Percentiles rank a stretch among this genome's conserved stretches.
Conservation (phyloP, 2,113 vertebrate species). For the Nanger granti region DNA sequence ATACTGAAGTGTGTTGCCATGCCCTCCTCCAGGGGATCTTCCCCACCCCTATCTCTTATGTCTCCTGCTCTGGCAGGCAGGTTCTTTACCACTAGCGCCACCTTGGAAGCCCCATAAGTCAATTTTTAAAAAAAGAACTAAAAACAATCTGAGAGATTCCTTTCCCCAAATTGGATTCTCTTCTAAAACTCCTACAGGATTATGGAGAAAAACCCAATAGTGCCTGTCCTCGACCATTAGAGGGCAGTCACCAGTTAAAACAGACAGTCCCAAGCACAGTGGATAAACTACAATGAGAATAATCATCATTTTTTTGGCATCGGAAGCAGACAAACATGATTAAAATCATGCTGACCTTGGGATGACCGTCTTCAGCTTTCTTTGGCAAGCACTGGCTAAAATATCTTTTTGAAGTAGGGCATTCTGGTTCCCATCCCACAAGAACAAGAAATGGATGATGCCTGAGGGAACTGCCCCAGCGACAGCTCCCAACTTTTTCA, state of each 20-base stretch:
- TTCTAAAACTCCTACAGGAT: background rate
- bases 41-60: background rate
- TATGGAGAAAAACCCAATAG: background rate
- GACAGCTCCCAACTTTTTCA: background rate
- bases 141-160: background rate
- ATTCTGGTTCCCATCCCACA: conserved; percentile 1
- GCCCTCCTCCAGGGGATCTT: background rate
- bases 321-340: background rate
- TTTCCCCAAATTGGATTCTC: background rate
- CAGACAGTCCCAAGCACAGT: background rate
- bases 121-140: background rate
- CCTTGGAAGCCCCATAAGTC: background rate
- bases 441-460: background rate
- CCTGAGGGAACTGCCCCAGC: background rate
- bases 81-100: background rate
- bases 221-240: background rate
- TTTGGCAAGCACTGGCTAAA: background rate
- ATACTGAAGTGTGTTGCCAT: background rate
- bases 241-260: conserved; percentile 2
- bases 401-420: conserved; percentile 15
- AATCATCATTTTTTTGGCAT: background rate
- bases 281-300: background rate
- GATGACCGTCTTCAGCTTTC: background rate
- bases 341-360: background rate
- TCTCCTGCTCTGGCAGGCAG: background rate